Evolutionary conservation across 2,888 invertebrate species (phyloP), one percentile per base, ranked within the genome.

Genomic region (Copidosoma aretas): DNA sequence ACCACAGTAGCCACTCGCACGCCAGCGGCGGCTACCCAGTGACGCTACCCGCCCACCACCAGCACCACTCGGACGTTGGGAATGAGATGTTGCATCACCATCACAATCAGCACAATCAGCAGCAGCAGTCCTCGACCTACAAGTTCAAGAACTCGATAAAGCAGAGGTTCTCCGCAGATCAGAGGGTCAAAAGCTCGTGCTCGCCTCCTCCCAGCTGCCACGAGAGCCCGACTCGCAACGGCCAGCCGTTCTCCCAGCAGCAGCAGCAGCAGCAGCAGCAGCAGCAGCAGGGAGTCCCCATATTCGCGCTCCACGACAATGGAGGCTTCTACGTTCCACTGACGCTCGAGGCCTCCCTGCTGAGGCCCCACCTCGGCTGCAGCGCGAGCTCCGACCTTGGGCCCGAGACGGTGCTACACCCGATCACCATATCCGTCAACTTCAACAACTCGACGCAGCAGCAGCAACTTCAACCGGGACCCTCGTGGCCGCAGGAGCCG

Each of bases 61-160:
- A 51, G n/a, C 21, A 49, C 25, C 32, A 58, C 21, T 19, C 58
- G 32, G 32, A 32, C 32, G 32, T 32, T 3, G 32, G 8, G 8
- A 32, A 32, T 32, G 53, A 10, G 56, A 12, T 1, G 56, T 22
- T 51, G 51, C 60, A 17, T n/a, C 57, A 57, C 54, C 69, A 82
- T 88, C 58, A n/a, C 67, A n/a, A n/a, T n/a, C n/a, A 64, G 22
- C 15, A n/a, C 17, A n/a, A 5, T 14, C 58, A n/a, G 14, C 71
- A 75, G 62, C 76, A 78, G 71, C 81, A 80, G n/a, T 83, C 83
- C 14, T 78, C 84, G n/a, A 89, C 89, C 1, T 97, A 96, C 86
- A 97, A 97, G 85, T 97, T 95, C 86, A 97, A 97, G 85, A 96
- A 93, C 78, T 93, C 92, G 80, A 97, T 97, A 75, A 95, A 96